Evolutionary conservation across 2,888 invertebrate genomes (phyloP), one percentile per base, ranked within the genome.

Genomic region (Drosophila setosimentum): DNA sequence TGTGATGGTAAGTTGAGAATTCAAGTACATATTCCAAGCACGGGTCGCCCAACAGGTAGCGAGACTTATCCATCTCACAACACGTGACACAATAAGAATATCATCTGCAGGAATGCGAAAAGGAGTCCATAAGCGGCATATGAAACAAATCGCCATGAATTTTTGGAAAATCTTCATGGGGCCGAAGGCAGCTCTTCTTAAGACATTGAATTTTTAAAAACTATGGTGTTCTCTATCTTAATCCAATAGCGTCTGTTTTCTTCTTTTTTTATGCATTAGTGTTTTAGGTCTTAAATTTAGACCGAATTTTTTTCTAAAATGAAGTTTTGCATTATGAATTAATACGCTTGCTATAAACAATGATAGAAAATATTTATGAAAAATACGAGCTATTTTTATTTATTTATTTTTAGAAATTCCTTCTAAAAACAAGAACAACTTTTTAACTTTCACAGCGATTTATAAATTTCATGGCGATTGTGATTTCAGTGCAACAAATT

Each of bases 1-100:
- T 96, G 96, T 92, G 96, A 96, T 92, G 96, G 96, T 82, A 94
- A 94, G 91, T 92, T 91, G 91, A 77, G 59, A 61, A 54, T 54
- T 30, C 57, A 40, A 13, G 13, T 50, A 42, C 21, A 32, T 53
- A 40, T 5, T 2, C 16, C 18, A 16, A 7, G 33, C 73, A 27
- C 24, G 60, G 67, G 71, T 45, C 45, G 67, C 21, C 50, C 24
- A 11, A 37, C 11, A 30, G 57, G 27, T 27, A 27, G 4, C 45
- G 16, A 0, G 16, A 4, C 16, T 45, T 24, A 7, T 45, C 24
- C 21, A 45, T 8, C 45, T 16, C 45, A 45, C 45, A 13, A 6
- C 21, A 13, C 13, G 13, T 5, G 42, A 21, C 21, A 21, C 40
- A 40, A 40, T n/a, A 21, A 13, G 3, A 7, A 13, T 7, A 21